Base-by-base conservation (phyloP, 2,888 invertebrate species). In the Agrotis ipsilon region DNA sequence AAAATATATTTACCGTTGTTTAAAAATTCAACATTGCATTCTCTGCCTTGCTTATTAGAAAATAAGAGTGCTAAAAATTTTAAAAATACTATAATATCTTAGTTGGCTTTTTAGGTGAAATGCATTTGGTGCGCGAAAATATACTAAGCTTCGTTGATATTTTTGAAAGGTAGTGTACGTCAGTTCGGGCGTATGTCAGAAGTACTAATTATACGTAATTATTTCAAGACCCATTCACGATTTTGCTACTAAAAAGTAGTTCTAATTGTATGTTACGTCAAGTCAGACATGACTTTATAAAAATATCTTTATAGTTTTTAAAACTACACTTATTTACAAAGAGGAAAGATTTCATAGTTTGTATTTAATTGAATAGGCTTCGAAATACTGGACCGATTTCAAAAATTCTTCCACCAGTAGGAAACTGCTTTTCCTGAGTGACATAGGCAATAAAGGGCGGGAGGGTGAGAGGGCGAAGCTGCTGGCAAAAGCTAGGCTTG, bases 51-150 rank as follows among this genome's bases (percentile, higher is more conserved):
- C 14, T 1, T 3, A 24, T 6, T 49, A 57, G 49, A 55, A 16
- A 54, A 82, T 82, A 85, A 79, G 72, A 77, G 57, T 59, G 63
- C 18, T 45, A 27, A 51, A 1, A 45, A 7, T 51, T 75, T 65
- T 48, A 1, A 14, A n/a, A 55, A 45, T 7, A n/a, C n/a, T n/a
- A 13, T 2, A 24, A 45, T 1, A 48, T 19, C 0, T 3, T 14
- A n/a, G 18, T 63, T 57, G 24, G 14, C n/a, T 32, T 45, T 54
- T 61, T 55, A 24, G n/a, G 6, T 55, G 19, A 46, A 54, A 59
- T 51, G 63, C 52, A 78, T 82, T 82, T 81, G 66, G 85, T 82
- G 78, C 78, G 82, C 83, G 78, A 86, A 88, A 87, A 87, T 86
- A 84, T 81, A 76, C 60, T 59, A 62, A 73, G 68, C 58, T 76